Percentiles rank a stretch among this genome's conserved stretches.
These are phyloP conservation scores for Actenoides lindsayi DNA, from an alignment of 2,113 vertebrate species.

Conservation along the genomic window DNA sequence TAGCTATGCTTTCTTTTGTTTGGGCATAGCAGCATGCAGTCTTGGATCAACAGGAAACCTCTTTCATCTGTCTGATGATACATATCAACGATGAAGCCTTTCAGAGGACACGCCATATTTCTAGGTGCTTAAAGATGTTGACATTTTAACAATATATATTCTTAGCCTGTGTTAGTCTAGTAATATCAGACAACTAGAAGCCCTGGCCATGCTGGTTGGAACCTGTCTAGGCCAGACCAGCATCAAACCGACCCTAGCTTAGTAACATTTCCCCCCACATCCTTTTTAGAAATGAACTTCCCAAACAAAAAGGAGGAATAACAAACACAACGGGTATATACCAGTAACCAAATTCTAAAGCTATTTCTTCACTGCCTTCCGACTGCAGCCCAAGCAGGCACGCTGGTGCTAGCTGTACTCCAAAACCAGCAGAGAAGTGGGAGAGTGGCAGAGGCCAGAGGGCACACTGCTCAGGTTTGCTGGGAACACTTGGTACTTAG, in stretches of 20 bases:
- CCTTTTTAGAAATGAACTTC: background rate
- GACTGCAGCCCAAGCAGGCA: background rate
- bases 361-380: background rate
- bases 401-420: background rate
- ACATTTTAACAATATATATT: background rate
- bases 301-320: background rate
- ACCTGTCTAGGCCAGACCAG: background rate
- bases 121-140: background rate
- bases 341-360: background rate
- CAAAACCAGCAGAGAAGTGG: background rate
- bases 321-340: background rate
- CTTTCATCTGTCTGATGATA: background rate
- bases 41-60: conserved; percentile 1
- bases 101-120: background rate
- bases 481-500: background rate
- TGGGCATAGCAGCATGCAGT: background rate
- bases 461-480: background rate
- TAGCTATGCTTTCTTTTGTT: background rate
- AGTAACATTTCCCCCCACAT: background rate
- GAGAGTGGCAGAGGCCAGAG: background rate
- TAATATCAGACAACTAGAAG: background rate
- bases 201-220: background rate
- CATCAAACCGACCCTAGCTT: background rate
- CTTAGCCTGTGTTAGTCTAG: background rate
- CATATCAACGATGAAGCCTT: background rate